Base-by-base conservation (phyloP, 2,113 vertebrate genomes). In the Kryptolebias marmoratus region DNA sequence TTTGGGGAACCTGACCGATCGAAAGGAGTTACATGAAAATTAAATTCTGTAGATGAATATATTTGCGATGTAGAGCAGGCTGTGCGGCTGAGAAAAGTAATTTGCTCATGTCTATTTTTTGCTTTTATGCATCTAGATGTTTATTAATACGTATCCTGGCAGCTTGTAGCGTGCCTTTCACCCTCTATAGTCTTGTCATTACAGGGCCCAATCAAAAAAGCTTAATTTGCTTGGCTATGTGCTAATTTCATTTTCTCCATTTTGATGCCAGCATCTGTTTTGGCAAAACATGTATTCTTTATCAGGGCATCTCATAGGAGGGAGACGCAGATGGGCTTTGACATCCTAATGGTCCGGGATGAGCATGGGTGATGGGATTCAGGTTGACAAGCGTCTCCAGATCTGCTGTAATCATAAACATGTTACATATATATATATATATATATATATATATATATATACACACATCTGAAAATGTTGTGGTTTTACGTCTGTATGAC, bases 211-310 rank as follows among this genome's bases (percentile, higher is more conserved):
- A 44, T 45, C 14, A 28, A 14, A 28, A 44, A 60, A 42, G 39
- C 39, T 1, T 14, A 0, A 11, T 15, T 71, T 72, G 12, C 55
- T 47, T 30, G 66, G 1, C 8, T 45, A 47, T 59, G 58, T 60
- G 1, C 13, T 61, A n/a, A 22, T 39, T 36, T 15, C 72, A 57
- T 48, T 52, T 73, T 61, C 16, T 55, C 80, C 66, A 48, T 31
- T 76, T 36, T 50, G 71, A 75, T 80, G 55, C 48, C 11, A 48
- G 22, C 60, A 58, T 82, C 76, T 70, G 66, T 49, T 53, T 66
- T 53, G 70, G 87, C 64, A 39, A 77, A 54, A 66, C 79, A 77
- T 87, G 82, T 88, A 82, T 90, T 90, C 82, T 91, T 88, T 76
- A 91, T 71, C 76, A 82, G 76, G 76, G 81, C 86, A 65, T 75